phyloP scores from a whole-genome alignment of 2,888 invertebrate species.

The Perizoma flavofasciatum region DNA sequence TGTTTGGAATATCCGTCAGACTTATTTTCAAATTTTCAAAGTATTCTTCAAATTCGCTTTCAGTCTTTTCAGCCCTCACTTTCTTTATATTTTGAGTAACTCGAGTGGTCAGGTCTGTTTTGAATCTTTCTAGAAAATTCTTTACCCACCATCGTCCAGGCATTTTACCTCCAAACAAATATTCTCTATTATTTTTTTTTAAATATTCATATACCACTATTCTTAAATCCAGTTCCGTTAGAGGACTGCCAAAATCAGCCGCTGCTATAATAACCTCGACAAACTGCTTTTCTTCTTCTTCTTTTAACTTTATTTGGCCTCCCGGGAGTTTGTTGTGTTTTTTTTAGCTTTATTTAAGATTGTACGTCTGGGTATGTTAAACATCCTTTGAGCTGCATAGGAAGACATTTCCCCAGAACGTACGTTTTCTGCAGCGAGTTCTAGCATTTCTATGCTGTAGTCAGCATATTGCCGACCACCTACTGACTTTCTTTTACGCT shows the following conservation, averaged over 20 bases:
- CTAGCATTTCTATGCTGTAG: not conserved
- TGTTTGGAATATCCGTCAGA: conserved; percentile 4
- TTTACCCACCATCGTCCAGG: conserved; percentile 3
- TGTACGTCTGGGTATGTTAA: conserved; percentile 1
- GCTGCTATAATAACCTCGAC: conserved; percentile 1
- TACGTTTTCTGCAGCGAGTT: not conserved
- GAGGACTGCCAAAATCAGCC: conserved; percentile 4
- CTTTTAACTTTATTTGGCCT: not conserved
- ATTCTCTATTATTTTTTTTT: conserved; percentile 6
- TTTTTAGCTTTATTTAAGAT: conserved; percentile 5
- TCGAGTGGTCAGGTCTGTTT: too few species aligned
- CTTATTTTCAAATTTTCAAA: conserved; percentile 7
- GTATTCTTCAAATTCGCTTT: too few species aligned
- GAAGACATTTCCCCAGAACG: not conserved
- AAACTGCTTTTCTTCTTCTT: conserved; percentile 3
- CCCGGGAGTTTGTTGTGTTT: conserved; percentile 2
- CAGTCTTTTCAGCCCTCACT: too few species aligned
- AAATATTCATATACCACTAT: conserved; percentile 4
- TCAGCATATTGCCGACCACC: not conserved
- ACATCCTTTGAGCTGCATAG: conserved; percentile 1
- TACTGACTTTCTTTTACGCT: not conserved
- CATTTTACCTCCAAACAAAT: too few species aligned
- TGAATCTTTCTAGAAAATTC: too few species aligned
- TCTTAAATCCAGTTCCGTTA: conserved; percentile 7
- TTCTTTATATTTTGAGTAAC: too few species aligned